Conservation (phyloP, 2,888 invertebrate species). For the Coelopa pilipes region DNA sequence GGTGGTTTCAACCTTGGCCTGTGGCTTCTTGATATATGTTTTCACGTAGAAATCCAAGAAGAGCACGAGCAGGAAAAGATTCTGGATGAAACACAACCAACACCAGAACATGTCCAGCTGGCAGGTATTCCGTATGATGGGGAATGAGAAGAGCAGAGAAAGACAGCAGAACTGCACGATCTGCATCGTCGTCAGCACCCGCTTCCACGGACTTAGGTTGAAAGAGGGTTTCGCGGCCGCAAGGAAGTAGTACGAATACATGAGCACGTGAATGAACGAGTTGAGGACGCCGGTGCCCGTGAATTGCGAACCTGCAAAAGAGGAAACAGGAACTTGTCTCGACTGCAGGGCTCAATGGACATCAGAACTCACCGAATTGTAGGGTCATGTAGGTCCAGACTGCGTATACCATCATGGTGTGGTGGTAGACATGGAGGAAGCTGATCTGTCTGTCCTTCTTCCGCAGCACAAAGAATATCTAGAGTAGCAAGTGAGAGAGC, state of each 20-base stretch:
- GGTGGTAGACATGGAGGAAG: conserved; percentile 85
- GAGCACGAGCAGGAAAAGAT: conserved; percentile 50
- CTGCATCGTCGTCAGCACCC: conserved; percentile 82
- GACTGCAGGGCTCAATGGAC: background rate
- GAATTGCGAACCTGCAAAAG: conserved; percentile 72
- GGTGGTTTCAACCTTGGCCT: too few species aligned
- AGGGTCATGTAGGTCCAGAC: conserved; percentile 72
- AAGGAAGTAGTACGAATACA: conserved; percentile 81
- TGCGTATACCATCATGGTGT: conserved; percentile 77
- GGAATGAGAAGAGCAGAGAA: conserved; percentile 69
- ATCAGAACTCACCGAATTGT: conserved; percentile 67
- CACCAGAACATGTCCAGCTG: conserved; percentile 35
- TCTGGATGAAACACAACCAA: conserved; percentile 42
- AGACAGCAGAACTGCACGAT: conserved; percentile 75
- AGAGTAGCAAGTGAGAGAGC: conserved; percentile 73
- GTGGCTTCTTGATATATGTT: conserved; percentile 44
- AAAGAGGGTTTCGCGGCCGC: conserved; percentile 72
- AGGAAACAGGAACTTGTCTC: background rate
- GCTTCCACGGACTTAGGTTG: conserved; percentile 80
- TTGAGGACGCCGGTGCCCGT: conserved; percentile 77
- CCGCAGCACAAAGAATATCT: conserved; percentile 77
- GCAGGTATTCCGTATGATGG: conserved; percentile 46
- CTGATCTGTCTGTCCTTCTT: conserved; percentile 81
- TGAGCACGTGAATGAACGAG: conserved; percentile 78
- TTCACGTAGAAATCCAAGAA: conserved; percentile 55